Evolutionary conservation across 1,140 invertebrate genomes (phyloP).

Genomic region (Limonius californicus): DNA sequence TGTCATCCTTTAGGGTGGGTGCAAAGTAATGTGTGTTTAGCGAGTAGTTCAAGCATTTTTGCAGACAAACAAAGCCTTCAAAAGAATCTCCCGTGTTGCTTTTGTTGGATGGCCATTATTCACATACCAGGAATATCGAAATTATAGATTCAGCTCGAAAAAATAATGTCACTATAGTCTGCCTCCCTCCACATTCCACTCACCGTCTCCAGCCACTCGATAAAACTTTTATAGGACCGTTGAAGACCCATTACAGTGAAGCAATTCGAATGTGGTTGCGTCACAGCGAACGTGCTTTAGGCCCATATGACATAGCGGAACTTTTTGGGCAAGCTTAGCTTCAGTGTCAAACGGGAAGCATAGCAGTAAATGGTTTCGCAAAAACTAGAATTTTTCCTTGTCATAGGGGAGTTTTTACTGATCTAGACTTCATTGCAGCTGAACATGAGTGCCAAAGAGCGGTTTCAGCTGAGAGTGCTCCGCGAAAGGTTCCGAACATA

Average conservation of each 20-base stretch:
- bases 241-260: constrained; percentile 35
- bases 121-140: constrained; percentile 20
- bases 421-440: too few relatives aligned
- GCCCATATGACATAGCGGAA: too few relatives aligned
- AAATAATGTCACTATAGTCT: constrained; percentile 17
- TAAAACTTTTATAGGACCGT: constrained; percentile 33
- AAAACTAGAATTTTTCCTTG: background rate
- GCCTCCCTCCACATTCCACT: constrained; percentile 32
- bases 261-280: constrained; percentile 25
- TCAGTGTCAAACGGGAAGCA: background rate
- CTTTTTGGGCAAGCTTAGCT: background rate
- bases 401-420: background rate
- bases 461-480: too few relatives aligned
- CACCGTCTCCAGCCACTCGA: constrained; percentile 39
- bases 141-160: constrained; percentile 6
- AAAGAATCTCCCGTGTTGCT: constrained; percentile 24
- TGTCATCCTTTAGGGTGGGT: constrained; percentile 23
- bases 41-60: constrained; percentile 30
- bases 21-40: constrained; percentile 2
- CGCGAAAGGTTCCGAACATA: too few relatives aligned
- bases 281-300: too few relatives aligned
- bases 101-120: constrained; percentile 32
- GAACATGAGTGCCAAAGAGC: too few relatives aligned
- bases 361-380: background rate
- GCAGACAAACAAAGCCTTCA: constrained; percentile 23